Percentiles rank a stretch among this genome's conserved stretches.
These are phyloP conservation scores for Petrolisthes manimaculis DNA, from an alignment of 2,888 invertebrate species.

Conservation along the genomic window DNA sequence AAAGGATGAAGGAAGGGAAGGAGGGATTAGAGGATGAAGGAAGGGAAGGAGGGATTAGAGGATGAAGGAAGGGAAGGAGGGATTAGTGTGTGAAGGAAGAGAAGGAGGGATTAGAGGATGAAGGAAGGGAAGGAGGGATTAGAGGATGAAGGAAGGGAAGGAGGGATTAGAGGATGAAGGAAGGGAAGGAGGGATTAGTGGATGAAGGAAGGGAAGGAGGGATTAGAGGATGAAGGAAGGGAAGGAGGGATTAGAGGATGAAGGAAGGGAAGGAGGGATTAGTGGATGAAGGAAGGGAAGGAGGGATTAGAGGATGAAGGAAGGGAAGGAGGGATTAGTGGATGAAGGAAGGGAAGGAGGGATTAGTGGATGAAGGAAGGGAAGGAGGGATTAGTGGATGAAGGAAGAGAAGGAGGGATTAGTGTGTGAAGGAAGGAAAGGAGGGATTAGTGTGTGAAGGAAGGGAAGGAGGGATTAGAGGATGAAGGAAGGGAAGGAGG, in stretches of 20 bases:
- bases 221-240: too few relatives aligned
- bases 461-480: background rate
- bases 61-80: slow-evolving; percentile 67
- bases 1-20: background rate
- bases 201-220: background rate
- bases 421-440: background rate
- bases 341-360: background rate
- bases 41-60: background rate
- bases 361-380: background rate
- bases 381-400: too few relatives aligned
- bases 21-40: background rate
- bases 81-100: background rate
- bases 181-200: background rate
- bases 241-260: background rate
- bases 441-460: background rate
- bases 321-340: slow-evolving; percentile 66
- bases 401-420: slow-evolving; percentile 67
- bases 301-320: too few relatives aligned
- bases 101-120: background rate
- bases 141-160: slow-evolving; percentile 68
- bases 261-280: background rate
- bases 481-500: slow-evolving; percentile 67
- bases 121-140: background rate
- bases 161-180: background rate
- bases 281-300: background rate